These are phyloP conservation scores for Alsophila aescularia DNA, from an alignment of 2,888 invertebrate genomes.

Conservation along the genomic window DNA sequence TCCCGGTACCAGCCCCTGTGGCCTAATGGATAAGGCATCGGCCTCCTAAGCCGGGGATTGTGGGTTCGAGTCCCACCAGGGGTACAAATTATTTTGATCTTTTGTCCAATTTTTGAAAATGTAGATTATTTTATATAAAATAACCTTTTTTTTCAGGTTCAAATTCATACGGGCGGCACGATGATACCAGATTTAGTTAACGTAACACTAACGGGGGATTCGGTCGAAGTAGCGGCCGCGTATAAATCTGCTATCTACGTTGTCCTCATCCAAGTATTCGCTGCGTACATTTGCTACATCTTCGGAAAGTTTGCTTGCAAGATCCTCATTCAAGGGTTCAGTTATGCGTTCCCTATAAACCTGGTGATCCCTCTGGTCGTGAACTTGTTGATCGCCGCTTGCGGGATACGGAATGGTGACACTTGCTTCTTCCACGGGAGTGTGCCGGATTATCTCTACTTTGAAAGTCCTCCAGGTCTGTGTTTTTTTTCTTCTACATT, in stretches of 20 bases:
- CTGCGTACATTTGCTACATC: conserved; percentile 95
- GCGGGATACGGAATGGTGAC: conserved; percentile 93
- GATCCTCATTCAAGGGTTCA: conserved; percentile 98
- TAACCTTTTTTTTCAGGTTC: conserved; percentile 74
- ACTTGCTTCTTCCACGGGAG: conserved; percentile 94
- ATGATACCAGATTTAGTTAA: conserved; percentile 90
- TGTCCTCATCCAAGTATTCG: conserved; percentile 90
- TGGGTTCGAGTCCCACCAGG: conserved; percentile 91
- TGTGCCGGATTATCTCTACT: conserved; percentile 95
- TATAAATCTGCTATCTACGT: conserved; percentile 91
- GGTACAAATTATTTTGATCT: conserved; percentile 65
- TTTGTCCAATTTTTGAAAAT: no score
- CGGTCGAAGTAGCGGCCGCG: conserved; percentile 88
- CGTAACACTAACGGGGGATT: conserved; percentile 90
- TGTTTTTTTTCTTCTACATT: background rate
- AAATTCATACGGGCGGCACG: conserved; percentile 85
- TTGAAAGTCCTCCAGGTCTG: conserved; percentile 91
- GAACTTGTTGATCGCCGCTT: conserved; percentile 93
- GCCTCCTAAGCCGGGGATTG: conserved; percentile 91
- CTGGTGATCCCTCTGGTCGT: conserved; percentile 96
- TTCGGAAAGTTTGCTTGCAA: conserved; percentile 98
- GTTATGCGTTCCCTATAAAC: conserved; percentile 98
- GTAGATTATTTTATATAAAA: no score
- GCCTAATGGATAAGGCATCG: conserved; percentile 92
- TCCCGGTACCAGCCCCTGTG: conserved; percentile 83